Percentiles rank a stretch among this genome's conserved stretches.
These are phyloP conservation scores for Ennomos quercinarius DNA, from an alignment of 2,888 invertebrate genomes.

Conservation along the genomic window DNA sequence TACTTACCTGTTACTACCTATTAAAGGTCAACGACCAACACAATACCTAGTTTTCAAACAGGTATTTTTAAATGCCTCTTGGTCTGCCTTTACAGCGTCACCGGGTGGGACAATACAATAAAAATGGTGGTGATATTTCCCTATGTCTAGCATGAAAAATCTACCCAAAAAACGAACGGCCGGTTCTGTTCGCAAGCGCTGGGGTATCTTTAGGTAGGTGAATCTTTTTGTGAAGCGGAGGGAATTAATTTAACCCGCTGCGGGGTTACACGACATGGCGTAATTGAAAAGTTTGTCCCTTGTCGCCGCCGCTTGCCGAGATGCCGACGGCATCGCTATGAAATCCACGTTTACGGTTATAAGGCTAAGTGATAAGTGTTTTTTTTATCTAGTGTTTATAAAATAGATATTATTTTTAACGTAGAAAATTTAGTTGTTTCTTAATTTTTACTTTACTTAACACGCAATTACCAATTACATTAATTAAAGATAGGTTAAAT, in stretches of 20 bases:
- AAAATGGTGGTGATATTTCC: not conserved
- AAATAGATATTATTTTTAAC: not conserved
- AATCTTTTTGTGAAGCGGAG: slow-evolving; percentile 86
- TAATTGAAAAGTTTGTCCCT: slow-evolving; percentile 85
- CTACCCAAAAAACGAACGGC: slow-evolving; percentile 47
- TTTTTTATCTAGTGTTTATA: not conserved
- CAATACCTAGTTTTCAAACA: no score
- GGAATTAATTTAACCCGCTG: slow-evolving; percentile 86
- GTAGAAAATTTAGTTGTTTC: not conserved
- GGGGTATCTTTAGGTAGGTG: slow-evolving; percentile 66
- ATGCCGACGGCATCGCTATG: slow-evolving; percentile 53
- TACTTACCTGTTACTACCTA: no score
- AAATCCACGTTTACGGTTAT: slow-evolving; percentile 20
- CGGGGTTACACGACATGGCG: slow-evolving; percentile 84
- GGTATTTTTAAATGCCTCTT: no score
- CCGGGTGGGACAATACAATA: no score
- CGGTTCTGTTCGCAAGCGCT: slow-evolving; percentile 69
- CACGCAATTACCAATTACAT: no score
- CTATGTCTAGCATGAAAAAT: slow-evolving; percentile 41
- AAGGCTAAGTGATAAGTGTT: slow-evolving; percentile 7
- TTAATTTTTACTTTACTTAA: no score
- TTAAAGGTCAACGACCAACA: no score
- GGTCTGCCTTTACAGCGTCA: no score
- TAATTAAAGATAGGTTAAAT: no score
- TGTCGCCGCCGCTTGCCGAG: slow-evolving; percentile 50